A percentile compares a stretch with the other conserved stretches of the same genome.
phyloP scores from a whole-genome alignment of 2,797 vertebrate species.

The Eremophila alpestris region DNA sequence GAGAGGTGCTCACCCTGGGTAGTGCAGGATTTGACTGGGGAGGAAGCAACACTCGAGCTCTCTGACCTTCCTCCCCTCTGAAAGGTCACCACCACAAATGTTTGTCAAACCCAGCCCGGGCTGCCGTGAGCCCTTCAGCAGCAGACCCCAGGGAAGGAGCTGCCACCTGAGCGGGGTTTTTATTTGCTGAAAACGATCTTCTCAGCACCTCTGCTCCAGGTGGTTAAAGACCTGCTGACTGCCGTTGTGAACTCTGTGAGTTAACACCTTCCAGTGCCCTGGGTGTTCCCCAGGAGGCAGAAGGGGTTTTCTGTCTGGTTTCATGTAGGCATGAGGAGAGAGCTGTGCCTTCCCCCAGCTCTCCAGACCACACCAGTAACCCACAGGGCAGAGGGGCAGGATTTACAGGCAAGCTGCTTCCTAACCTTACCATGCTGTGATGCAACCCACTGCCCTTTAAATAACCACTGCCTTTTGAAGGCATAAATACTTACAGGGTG shows the following conservation, averaged over 20 bases:
- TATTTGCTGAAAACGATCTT: neutral
- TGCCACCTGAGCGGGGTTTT: rapidly evolving
- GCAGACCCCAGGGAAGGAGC: neutral
- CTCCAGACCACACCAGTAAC: neutral
- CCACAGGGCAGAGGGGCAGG: neutral
- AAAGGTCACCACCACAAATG: neutral
- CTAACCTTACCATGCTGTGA: neutral
- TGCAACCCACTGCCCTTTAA: constrained; percentile 10
- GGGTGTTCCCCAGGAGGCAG: neutral
- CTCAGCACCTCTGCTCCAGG: neutral
- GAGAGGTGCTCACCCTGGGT: neutral
- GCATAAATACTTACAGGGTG: neutral
- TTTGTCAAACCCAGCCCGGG: neutral
- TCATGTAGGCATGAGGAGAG: neutral
- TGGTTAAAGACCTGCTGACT: neutral
- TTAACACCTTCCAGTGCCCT: neutral
- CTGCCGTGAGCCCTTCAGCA: neutral
- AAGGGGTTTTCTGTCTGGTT: neutral
- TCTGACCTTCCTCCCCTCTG: neutral
- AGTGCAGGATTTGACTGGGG: rapidly evolving
- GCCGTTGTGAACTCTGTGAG: neutral
- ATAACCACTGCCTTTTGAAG: neutral
- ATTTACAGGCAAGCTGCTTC: neutral
- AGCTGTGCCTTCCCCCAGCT: neutral
- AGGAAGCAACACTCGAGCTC: rapidly evolving